Base-by-base conservation (phyloP, 2,797 vertebrate genomes). In the Alectoris magna region DNA sequence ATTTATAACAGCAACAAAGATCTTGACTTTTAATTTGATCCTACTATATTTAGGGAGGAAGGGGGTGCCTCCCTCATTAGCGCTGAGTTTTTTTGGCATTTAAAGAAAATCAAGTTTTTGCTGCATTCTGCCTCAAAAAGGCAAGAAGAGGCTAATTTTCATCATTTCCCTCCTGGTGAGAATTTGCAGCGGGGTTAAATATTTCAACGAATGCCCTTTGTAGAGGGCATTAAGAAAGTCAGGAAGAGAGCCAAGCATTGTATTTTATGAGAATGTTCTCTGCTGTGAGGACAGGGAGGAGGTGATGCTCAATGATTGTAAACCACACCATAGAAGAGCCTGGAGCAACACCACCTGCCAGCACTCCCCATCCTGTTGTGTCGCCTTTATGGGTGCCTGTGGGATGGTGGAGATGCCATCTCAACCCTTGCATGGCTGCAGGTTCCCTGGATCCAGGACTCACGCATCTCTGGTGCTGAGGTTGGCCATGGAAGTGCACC, bases 1-100 rank as follows among this genome's bases (percentile, higher is more conserved):
- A 70, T 88, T 95, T 95, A 76, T 88, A 93, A 83, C 82, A 63
- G 38, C 69, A 58, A 11, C 71, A 26, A 41, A 59, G 56, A 56
- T 23, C 83, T 66, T 43, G 72, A 71, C 79, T 91, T 85, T 79
- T 14, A n/a, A 63, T 16, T 36, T 29, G n/a, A 67, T 63, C 44
- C 24, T 18, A 14, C 3, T 10, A 29, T 51, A 31, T 79, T 80
- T 43, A 44, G 39, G 44, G 66, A n/a, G 56, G 78, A 34, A 38
- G n/a, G 11, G 26, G 31, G 27, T 62, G 55, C 38, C 46, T 77
- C 29, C 3, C 31, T 71, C 53, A 4, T 74, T 51, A 22, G 38
- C 73, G 62, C 27, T 22, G 64, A n/a, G 11, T n/a, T 26, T 15
- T 59, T 82, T 76, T 82, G 51, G 51, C 60, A 79, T n/a, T 34